phyloP scores from a whole-genome alignment of 2,113 vertebrate genomes.

The Miniopterus natalensis region DNA sequence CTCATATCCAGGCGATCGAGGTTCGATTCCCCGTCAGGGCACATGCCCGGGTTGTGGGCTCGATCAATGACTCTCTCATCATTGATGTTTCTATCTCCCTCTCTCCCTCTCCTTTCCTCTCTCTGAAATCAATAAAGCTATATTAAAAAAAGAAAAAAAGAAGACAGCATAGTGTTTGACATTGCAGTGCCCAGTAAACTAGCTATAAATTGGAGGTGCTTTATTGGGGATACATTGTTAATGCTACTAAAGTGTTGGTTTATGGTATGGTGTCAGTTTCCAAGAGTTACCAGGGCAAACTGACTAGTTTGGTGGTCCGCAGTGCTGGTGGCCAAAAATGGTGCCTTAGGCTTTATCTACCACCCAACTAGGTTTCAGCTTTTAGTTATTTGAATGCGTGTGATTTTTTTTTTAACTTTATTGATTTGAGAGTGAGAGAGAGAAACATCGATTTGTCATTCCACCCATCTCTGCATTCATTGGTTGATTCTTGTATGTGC shows the following conservation, averaged over 20 bases:
- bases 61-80: too few relatives aligned
- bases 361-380: background rate
- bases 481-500: too few relatives aligned
- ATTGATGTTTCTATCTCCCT: too few relatives aligned
- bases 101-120: too few relatives aligned
- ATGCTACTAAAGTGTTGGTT: background rate
- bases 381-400: background rate
- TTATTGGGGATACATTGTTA: background rate
- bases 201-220: background rate
- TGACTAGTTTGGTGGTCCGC: background rate
- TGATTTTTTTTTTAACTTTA: background rate
- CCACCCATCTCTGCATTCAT: too few relatives aligned
- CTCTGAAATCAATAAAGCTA: too few relatives aligned
- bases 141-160: too few relatives aligned
- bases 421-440: too few relatives aligned
- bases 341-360: background rate
- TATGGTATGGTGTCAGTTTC: conserved; percentile 8
- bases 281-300: background rate
- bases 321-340: background rate
- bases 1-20: too few relatives aligned
- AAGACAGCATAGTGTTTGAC: background rate
- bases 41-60: too few relatives aligned
- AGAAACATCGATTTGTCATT: too few relatives aligned
- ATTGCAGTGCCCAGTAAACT: background rate
- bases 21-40: too few relatives aligned